A percentile compares a stretch with the other conserved stretches of the same genome.
These are phyloP conservation scores for Nomada ferruginata DNA, from an alignment of 2,888 invertebrate genomes.

Conservation along the genomic window DNA sequence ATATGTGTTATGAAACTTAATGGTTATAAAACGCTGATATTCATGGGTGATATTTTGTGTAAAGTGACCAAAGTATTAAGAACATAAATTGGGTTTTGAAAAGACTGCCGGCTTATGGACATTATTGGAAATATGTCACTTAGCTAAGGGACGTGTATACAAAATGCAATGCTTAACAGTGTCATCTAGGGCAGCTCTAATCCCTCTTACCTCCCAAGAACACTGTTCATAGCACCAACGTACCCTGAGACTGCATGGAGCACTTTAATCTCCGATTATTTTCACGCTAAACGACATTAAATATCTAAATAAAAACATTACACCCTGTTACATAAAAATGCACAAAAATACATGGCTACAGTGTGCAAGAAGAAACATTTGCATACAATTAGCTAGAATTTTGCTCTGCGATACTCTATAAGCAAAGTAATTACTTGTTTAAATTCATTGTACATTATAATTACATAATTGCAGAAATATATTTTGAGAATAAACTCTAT, in stretches of 20 bases:
- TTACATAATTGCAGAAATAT: no score
- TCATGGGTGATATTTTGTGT: not conserved
- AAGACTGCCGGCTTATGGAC: slow-evolving; percentile 13
- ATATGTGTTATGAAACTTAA: not conserved
- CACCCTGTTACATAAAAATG: no score
- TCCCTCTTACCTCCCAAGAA: slow-evolving; percentile 18
- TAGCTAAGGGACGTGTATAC: slow-evolving; percentile 24
- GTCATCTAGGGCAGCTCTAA: slow-evolving; percentile 21
- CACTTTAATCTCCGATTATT: not conserved
- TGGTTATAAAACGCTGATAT: not conserved
- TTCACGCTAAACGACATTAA: not conserved
- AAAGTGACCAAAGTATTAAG: not conserved
- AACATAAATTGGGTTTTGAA: slow-evolving; percentile 18
- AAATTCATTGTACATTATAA: no score
- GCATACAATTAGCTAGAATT: not conserved
- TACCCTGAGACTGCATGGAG: not conserved
- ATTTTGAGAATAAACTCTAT: no score
- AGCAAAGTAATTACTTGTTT: no score
- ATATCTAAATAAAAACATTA: not conserved
- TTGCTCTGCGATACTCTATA: no score
- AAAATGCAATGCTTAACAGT: slow-evolving; percentile 38
- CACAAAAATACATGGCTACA: no score
- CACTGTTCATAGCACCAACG: not conserved
- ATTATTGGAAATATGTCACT: slow-evolving; percentile 48
- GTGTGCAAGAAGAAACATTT: not conserved